Base-by-base conservation (phyloP, 2,888 invertebrate species). In the Cyclophora punctaria region DNA sequence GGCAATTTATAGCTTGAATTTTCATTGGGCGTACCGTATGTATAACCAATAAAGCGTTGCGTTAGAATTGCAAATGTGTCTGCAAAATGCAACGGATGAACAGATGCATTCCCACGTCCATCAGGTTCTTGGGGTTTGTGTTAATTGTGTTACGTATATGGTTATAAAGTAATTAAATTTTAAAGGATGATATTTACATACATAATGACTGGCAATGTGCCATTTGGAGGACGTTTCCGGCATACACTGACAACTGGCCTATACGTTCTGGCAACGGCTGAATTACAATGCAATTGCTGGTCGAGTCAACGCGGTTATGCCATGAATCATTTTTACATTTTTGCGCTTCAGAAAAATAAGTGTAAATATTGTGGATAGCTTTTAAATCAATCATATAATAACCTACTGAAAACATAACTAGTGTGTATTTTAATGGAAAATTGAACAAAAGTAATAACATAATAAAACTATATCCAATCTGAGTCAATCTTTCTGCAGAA, bases 181-280 rank as follows among this genome's bases (percentile, higher is more conserved):
- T 59, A 66, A 72, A 75, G 74, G 71, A 74, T 71, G 70, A 73
- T 71, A 68, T 67, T 67, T 71, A 67, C 67, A 70, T 72, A 75
- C 69, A 77, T 78, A 76, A 74, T 57, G 63, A 70, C 71, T 85
- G 85, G 85, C 84, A 74, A 63, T 57, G 64, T 78, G 84, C 83
- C 85, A 84, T 76, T 73, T 64, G 53, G 64, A 74, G 74, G 78
- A 75, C 71, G 73, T 79, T 83, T 82, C 81, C 82, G 79, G 73
- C 74, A 79, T 80, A 67, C 73, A 75, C 69, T 74, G 71, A 75
- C 69, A 65, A 64, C 63, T 65, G 20, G 62, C 67, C 78, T 73
- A 78, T 80, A 80, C 73, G 78, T 80, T 80, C 72, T 75, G 71
- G 75, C 76, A 75, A 74, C 74, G 78, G 71, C 74, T 74, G 79